Conservation (phyloP, 2,888 invertebrate species). For the Morinoia aosen region DNA sequence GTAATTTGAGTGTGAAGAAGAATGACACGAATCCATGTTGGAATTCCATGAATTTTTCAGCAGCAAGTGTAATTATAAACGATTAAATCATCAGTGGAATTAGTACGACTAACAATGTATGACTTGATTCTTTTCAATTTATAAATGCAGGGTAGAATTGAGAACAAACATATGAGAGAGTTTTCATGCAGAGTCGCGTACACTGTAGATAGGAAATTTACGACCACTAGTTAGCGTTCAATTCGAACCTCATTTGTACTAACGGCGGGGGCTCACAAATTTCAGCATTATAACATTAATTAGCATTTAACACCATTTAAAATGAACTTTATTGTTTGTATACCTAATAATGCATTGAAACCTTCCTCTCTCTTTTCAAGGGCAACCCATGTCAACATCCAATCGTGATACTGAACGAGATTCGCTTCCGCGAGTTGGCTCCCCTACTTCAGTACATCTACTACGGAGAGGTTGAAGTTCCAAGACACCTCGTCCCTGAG, state of each 20-base stretch:
- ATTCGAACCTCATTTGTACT: neutral
- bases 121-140: too few relatives aligned
- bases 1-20: too few relatives aligned
- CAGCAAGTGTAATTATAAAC: too few relatives aligned
- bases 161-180: too few relatives aligned
- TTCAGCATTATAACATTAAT: neutral
- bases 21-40: too few relatives aligned
- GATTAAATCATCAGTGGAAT: too few relatives aligned
- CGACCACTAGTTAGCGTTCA: too few relatives aligned
- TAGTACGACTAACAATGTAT: too few relatives aligned
- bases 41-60: too few relatives aligned
- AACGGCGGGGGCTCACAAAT: neutral
- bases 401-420: constrained; percentile 88
- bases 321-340: neutral
- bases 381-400: constrained; percentile 93
- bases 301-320: neutral
- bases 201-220: too few relatives aligned
- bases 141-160: too few relatives aligned
- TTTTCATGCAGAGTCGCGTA: too few relatives aligned
- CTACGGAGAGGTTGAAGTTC: constrained; percentile 91
- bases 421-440: constrained; percentile 88
- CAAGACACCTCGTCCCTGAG: constrained; percentile 87
- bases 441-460: constrained; percentile 92
- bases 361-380: constrained; percentile 73
- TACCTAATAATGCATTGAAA: neutral